These are phyloP conservation scores for Choloepus hoffmanni DNA, from an alignment of 2,113 vertebrate species.

Conservation along the genomic window DNA sequence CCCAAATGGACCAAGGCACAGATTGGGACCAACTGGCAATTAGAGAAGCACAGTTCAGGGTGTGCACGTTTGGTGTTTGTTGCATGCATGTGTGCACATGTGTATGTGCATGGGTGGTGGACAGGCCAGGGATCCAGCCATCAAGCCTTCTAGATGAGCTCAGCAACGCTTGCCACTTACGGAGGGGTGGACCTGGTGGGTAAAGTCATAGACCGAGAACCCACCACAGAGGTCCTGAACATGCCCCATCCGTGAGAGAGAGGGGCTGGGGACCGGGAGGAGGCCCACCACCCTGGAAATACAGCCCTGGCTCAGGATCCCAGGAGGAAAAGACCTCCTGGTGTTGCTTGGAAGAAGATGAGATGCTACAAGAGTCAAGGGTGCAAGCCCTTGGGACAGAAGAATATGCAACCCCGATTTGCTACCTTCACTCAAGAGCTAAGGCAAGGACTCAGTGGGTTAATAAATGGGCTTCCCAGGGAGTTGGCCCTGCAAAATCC, in stretches of 20 bases:
- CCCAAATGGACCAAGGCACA: not conserved
- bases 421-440: not conserved
- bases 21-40: not conserved
- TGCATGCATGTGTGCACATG: not conserved
- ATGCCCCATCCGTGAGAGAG: not conserved
- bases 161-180: not conserved
- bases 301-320: not conserved
- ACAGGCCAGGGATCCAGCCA: not conserved
- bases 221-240: not conserved
- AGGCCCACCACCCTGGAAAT: not conserved
- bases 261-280: not conserved
- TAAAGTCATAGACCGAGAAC: not conserved
- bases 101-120: not conserved
- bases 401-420: too few relatives aligned
- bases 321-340: not conserved
- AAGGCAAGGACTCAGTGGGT: not conserved
- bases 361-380: not conserved
- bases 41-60: not conserved
- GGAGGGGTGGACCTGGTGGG: not conserved
- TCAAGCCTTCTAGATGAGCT: not conserved
- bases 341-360: not conserved
- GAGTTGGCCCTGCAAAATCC: not conserved
- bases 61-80: not conserved
- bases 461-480: not conserved
- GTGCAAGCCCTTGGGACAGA: not conserved